phyloP scores from a whole-genome alignment of 2,888 invertebrate genomes.

The Desoria tigrina region DNA sequence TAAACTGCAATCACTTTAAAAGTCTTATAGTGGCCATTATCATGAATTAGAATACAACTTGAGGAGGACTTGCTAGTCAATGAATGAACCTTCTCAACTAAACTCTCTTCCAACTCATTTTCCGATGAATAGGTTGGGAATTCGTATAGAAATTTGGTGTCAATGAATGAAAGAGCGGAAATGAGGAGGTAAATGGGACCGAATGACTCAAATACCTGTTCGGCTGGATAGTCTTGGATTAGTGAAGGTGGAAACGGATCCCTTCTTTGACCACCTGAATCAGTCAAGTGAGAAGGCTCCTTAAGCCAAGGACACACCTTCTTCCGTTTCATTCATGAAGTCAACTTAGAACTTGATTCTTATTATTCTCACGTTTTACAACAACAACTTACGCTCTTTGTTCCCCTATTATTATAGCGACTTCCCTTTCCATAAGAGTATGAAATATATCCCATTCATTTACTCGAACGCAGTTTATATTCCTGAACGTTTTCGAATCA shows the following conservation, averaged over 20 bases:
- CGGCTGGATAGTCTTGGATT: constrained; percentile 11
- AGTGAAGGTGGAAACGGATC: constrained; percentile 10
- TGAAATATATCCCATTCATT: too few species aligned
- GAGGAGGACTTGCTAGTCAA: constrained; percentile 1
- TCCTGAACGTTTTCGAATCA: too few species aligned
- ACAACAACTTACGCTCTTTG: constrained; percentile 10
- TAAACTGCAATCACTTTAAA: too few species aligned
- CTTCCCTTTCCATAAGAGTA: too few species aligned
- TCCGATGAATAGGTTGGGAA: constrained; percentile 1
- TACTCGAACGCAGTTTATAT: too few species aligned
- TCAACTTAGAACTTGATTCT: constrained; percentile 15
- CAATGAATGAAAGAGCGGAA: constrained; percentile 17
- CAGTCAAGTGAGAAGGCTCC: constrained; percentile 17
- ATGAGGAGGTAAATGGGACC: constrained; percentile 9
- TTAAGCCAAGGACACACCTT: constrained; percentile 37
- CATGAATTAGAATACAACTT: too few species aligned
- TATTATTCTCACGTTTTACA: constrained; percentile 3
- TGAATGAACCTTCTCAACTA: constrained; percentile 5
- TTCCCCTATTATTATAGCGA: neutral
- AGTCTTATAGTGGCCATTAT: too few species aligned
- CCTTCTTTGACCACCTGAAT: constrained; percentile 25
- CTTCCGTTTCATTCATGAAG: constrained; percentile 51
- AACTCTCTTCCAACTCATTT: neutral
- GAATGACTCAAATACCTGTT: constrained; percentile 12
- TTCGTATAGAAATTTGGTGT: constrained; percentile 9